Evolutionary conservation across 1,140 invertebrate genomes (phyloP), one percentile per base, ranked within the genome.

Genomic region (Bemisia tabaci): DNA sequence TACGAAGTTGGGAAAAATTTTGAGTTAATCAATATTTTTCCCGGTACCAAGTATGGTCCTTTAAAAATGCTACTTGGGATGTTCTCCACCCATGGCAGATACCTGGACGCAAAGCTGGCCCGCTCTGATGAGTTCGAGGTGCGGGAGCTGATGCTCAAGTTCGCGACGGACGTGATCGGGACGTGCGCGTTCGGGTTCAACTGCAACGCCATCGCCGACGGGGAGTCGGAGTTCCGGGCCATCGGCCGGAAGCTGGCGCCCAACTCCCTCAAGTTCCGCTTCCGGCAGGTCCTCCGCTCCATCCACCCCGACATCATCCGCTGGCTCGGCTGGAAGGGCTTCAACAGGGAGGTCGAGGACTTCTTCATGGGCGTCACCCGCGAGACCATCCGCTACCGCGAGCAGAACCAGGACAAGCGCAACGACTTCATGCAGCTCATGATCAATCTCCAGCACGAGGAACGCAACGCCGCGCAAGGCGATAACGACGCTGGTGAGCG

Each of bases 141-240:
- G n/a, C 24, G 61, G 1, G 65, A 68, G 1, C 22, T 66, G 5
- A n/a, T 68, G 11, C 64, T 60, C 17, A 48, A 64, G 11, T 70
- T 67, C 26, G 69, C 71, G 1, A 69, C 70, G 0, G 73, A 73
- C 61, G 68, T 75, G 17, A 75, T 75, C 17, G 71, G 66, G 22
- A 63, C 69, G 5, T 69, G 68, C 59, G 72, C 73, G 24, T 75
- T 75, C 60, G 74, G 74, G 9, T 22, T 75, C 0, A 65, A 74
- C 48, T 64, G 67, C 12, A 70, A 74, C 59, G 64, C 69, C 12
- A 75, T 84, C 5, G 73, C 75, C 64, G 77, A 82, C 72, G 74
- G 79, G 0, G 72, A 83, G 24, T 78, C 80, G 0, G 77, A 82
- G 71, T 86, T 87, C 73, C 63, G 74, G 11, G 59, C 68, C 22